Evolutionary conservation across 2,888 invertebrate species (phyloP), one percentile per base, ranked within the genome.

Genomic region (Anaspis maculata): DNA sequence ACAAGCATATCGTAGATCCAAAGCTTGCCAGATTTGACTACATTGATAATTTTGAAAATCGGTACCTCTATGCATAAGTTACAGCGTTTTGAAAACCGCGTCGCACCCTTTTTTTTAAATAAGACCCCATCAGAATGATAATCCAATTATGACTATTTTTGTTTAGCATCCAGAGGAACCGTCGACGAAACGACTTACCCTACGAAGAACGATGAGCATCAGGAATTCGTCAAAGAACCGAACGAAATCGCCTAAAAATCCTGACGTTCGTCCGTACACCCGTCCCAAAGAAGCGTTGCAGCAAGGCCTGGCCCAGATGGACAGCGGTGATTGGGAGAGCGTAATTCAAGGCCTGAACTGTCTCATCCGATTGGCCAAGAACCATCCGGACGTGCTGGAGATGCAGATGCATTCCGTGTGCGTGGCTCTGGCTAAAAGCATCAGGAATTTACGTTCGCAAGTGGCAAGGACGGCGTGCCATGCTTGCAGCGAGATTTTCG

Each of bases 361-460:
- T 21, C 64, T 91, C 13, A 77, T 80, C 1, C 71, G 72, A 25
- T 77, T 83, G 49, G 15, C 35, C 6, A 35, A 28, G 4, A 25
- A 29, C 6, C 73, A 80, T 47, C 69, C 76, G 0, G 83, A 79
- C 13, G 61, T 71, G 10, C 49, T 82, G 23, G 75, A 76, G 31
- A 55, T 70, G 1, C 77, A 83, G 41, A 75, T 85, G 38, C 83
- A 83, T 27, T 73, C 79, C 13, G 70, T 79, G 13, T 80, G 77
- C 62, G 72, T 81, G n/a, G 71, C 76, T 39, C 64, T 90, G 13
- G 77, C 85, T 0, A 72, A 75, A 39, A 83, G 92, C 54, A 82
- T 90, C 27, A 83, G 83, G 46, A 96, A 92, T 63, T 71, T 97
- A 39, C 74, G 97, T 13, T 96, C 96, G 0, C 89, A 94, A 59